A percentile compares a stretch with the other conserved stretches of the same genome.
These are phyloP conservation scores for Catharus ustulatus DNA, from an alignment of 2,797 vertebrate species.

Conservation along the genomic window DNA sequence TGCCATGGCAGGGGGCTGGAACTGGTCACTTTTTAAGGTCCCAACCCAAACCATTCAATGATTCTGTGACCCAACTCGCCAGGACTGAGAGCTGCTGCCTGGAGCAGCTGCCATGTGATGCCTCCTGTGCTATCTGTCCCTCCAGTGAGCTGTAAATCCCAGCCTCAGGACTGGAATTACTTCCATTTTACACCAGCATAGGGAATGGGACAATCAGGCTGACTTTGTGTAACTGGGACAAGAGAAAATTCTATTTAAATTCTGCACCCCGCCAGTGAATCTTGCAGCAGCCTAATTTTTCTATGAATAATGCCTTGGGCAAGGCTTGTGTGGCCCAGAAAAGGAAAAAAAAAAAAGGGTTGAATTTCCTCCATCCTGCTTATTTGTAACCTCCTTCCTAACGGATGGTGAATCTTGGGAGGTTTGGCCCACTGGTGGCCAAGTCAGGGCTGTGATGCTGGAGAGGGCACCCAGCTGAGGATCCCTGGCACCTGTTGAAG, in stretches of 20 bases:
- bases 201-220: slow-evolving; percentile 17
- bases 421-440: background rate
- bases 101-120: accelerated
- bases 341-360: background rate
- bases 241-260: slow-evolving; percentile 65
- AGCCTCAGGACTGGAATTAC: background rate
- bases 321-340: slow-evolving; percentile 69
- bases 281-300: slow-evolving; percentile 66
- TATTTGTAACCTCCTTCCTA: slow-evolving; percentile 11
- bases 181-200: background rate
- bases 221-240: slow-evolving; percentile 62
- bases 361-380: slow-evolving; percentile 19
- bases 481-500: accelerated
- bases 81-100: accelerated
- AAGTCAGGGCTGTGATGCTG: background rate
- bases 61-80: background rate
- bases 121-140: background rate
- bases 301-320: slow-evolving; percentile 55
- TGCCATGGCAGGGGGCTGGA: background rate
- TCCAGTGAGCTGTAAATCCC: background rate
- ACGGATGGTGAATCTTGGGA: background rate
- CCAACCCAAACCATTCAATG: accelerated
- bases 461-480: background rate
- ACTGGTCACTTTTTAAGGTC: background rate
- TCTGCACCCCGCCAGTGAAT: slow-evolving; percentile 31